Evolutionary conservation across 2,888 invertebrate species (phyloP), one percentile per base, ranked within the genome.

Genomic region (Cheilosia pagana): DNA sequence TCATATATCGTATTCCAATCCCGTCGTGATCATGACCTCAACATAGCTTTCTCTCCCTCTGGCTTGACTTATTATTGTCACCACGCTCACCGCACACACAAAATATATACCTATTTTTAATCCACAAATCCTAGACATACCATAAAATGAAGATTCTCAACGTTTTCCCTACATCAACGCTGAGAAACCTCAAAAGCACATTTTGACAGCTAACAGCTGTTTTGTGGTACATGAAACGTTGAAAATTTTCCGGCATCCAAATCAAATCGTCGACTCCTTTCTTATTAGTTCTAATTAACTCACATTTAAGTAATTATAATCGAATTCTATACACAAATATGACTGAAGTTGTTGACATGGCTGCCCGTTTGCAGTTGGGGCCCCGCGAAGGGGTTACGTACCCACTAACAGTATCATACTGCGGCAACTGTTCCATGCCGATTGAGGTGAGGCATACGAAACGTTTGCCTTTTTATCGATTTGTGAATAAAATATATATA

Each of bases 401-500:
- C 92, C 98, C 98, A 21, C 88, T 97, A 83, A 94, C 94, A 91
- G 96, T 98, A 83, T 93, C 95, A 87, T 98, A 98, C 92, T 98
- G 98, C 92, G 98, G 98, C 55, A 98, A 98, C 92, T 98, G 98
- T 93, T 95, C 96, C 82, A 96, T 98, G 95, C 98, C 98, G n/a
- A 96, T 97, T 90, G 98, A 98, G 94, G 95, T 95, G 92, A 1
- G 23, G 5, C 2, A 45, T 19, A 10, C 21, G 1, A 12, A 19
- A 19, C 1, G 14, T 14, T 53, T 3, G 3, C 16, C 3, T 31
- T 0, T 14, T 5, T 25, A 53, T 39, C 48, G 39, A 76, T 78
- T 65, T 31, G n/a, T 72, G 10, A 67, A 48, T 25, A 62, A 52
- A 60, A 70, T 59, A 76, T 63, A 81, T 77, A 81, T 75, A 86